phyloP scores from a whole-genome alignment of 2,888 invertebrate species.

The Drosophila recens region DNA sequence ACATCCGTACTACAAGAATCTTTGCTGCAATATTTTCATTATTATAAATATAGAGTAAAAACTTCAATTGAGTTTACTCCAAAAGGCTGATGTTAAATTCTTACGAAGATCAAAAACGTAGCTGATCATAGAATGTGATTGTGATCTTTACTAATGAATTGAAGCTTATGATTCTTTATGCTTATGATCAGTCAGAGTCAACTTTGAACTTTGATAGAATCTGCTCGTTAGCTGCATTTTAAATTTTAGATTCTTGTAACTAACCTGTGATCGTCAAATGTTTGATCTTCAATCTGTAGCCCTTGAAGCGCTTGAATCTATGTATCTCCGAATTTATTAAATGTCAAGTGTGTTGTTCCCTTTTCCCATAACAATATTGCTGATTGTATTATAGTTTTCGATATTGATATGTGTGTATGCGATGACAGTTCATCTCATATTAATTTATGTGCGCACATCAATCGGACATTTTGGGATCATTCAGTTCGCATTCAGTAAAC shows the following conservation, averaged over 20 bases:
- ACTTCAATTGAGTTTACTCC: no score
- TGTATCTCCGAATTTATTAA: background rate
- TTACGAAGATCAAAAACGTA: no score
- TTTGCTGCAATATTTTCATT: no score
- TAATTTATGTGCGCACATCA: conserved; percentile 45
- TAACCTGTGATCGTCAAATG: background rate
- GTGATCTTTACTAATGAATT: no score
- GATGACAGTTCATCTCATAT: conserved; percentile 28
- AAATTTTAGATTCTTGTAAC: background rate
- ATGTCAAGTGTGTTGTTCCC: conserved; percentile 7
- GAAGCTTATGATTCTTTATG: background rate
- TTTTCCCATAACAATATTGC: conserved; percentile 4
- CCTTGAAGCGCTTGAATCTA: background rate
- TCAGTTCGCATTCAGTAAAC: conserved; percentile 15
- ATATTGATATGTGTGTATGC: background rate
- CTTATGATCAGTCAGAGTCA: background rate
- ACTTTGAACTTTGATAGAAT: background rate
- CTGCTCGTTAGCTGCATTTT: background rate
- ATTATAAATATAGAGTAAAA: no score
- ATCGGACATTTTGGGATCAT: conserved; percentile 34
- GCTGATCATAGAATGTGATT: no score
- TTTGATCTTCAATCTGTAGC: background rate
- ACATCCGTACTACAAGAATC: no score
- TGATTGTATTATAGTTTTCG: conserved; percentile 2
- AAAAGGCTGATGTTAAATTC: no score